Conservation (phyloP, 2,113 vertebrate genomes). For the Zapornia atra region DNA sequence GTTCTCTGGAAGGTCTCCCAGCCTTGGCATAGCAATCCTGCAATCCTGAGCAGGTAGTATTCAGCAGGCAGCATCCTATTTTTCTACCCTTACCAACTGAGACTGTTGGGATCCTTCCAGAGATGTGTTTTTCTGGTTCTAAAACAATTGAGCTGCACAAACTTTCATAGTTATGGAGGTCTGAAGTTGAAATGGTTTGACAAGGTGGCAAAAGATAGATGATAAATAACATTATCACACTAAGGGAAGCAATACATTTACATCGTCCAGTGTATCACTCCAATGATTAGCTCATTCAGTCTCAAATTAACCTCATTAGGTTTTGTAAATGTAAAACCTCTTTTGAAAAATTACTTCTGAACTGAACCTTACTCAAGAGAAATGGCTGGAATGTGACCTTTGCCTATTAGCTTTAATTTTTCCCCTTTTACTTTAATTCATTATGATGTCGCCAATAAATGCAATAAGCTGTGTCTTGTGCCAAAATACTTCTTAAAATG, state of each 20-base stretch:
- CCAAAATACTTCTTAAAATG: constrained; percentile 38
- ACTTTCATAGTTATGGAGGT: background rate
- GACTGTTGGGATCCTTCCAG: background rate
- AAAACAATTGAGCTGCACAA: background rate
- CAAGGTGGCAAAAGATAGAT: background rate
- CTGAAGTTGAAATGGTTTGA: background rate
- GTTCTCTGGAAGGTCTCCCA: background rate
- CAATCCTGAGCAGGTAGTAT: background rate
- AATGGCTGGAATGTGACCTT: constrained; percentile 46
- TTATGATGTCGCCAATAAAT: constrained; percentile 34
- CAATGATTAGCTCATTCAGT: background rate
- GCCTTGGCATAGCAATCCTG: background rate
- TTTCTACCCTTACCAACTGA: background rate
- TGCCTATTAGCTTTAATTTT: constrained; percentile 31
- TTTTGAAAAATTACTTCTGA: constrained; percentile 46
- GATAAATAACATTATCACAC: background rate
- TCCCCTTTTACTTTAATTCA: constrained; percentile 15
- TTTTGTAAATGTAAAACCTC: background rate
- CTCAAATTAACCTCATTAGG: constrained; percentile 26
- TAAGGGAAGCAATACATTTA: background rate
- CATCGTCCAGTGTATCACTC: background rate
- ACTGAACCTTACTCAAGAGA: background rate
- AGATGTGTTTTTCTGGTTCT: background rate
- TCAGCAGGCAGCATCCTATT: background rate
- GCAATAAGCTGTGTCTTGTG: constrained; percentile 8